Percentiles rank a stretch among this genome's conserved stretches.
These are phyloP conservation scores for Lucifuga dentata DNA, from an alignment of 2,113 vertebrate species.

Conservation along the genomic window DNA sequence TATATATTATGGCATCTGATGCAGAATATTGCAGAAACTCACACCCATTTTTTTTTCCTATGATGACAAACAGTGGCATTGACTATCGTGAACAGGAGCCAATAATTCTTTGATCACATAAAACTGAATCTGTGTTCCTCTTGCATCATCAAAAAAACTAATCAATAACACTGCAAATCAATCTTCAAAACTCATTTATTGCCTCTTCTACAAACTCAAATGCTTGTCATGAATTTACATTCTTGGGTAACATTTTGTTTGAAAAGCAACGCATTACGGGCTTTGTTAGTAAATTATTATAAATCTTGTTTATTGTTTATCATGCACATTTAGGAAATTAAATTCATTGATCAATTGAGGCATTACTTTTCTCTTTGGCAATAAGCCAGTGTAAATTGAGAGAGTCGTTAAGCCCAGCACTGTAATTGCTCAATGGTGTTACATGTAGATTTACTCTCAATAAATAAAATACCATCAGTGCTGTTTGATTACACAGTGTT, in stretches of 20 bases:
- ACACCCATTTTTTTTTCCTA: background rate
- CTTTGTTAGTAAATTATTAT: constrained; percentile 47
- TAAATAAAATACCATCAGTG: constrained; percentile 77
- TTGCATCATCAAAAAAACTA: constrained; percentile 8
- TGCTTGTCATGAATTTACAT: constrained; percentile 17
- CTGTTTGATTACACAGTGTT: constrained; percentile 69
- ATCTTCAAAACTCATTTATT: constrained; percentile 7
- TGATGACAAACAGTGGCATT: background rate
- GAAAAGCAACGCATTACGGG: constrained; percentile 24
- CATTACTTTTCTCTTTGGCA: constrained; percentile 66
- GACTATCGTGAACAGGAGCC: background rate
- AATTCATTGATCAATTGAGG: constrained; percentile 68
- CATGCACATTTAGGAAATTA: constrained; percentile 63
- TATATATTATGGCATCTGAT: constrained; percentile 20
- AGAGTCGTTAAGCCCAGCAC: constrained; percentile 67
- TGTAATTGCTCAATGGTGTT: constrained; percentile 74
- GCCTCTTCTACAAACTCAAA: constrained; percentile 33
- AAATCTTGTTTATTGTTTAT: constrained; percentile 65
- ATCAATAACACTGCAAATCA: no score
- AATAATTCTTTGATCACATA: background rate
- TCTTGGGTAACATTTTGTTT: constrained; percentile 10
- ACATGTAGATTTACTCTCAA: constrained; percentile 73
- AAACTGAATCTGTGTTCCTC: background rate
- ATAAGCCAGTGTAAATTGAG: constrained; percentile 74
- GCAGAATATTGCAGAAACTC: constrained; percentile 12